Evolutionary conservation across 2,888 invertebrate genomes (phyloP).

Genomic region (Drosophila quinaria): DNA sequence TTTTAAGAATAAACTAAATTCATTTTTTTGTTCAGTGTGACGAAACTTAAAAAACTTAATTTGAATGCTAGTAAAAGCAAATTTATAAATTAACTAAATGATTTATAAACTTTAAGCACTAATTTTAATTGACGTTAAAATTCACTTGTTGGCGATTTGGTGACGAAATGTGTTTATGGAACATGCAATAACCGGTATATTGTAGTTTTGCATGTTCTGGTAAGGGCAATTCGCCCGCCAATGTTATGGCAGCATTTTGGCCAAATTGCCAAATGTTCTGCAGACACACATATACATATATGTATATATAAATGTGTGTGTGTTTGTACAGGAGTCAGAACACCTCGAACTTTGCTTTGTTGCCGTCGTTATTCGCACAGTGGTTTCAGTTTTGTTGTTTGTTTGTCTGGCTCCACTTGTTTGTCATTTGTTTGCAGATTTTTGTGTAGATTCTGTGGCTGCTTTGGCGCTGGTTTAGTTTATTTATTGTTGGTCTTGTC

Average conservation of each 20-base stretch:
- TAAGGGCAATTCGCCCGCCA: conserved; percentile 36
- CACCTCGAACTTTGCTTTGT: conserved; percentile 48
- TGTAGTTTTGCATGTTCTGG: conserved; percentile 44
- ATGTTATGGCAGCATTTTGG: conserved; percentile 59
- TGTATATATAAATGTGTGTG: conserved; percentile 2
- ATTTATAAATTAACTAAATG: background rate
- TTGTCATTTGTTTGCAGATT: conserved; percentile 82
- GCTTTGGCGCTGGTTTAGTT: conserved; percentile 79
- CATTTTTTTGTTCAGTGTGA: too few relatives aligned
- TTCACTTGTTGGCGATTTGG: background rate
- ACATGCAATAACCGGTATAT: conserved; percentile 33
- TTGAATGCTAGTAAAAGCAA: background rate
- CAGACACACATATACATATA: background rate
- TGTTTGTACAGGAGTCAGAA: conserved; percentile 23
- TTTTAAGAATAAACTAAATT: too few relatives aligned
- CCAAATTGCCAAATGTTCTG: conserved; percentile 60
- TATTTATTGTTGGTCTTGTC: conserved; percentile 72
- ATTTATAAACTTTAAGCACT: background rate
- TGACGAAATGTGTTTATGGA: conserved; percentile 26
- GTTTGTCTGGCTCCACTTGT: conserved; percentile 74
- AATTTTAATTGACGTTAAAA: background rate
- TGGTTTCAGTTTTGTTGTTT: conserved; percentile 69
- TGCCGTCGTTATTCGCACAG: conserved; percentile 40
- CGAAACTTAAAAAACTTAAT: background rate
- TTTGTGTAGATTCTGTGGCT: conserved; percentile 80